These are phyloP conservation scores for Brachionus paranguensis DNA, from an alignment of 1,140 invertebrate genomes.

Conservation along the genomic window DNA sequence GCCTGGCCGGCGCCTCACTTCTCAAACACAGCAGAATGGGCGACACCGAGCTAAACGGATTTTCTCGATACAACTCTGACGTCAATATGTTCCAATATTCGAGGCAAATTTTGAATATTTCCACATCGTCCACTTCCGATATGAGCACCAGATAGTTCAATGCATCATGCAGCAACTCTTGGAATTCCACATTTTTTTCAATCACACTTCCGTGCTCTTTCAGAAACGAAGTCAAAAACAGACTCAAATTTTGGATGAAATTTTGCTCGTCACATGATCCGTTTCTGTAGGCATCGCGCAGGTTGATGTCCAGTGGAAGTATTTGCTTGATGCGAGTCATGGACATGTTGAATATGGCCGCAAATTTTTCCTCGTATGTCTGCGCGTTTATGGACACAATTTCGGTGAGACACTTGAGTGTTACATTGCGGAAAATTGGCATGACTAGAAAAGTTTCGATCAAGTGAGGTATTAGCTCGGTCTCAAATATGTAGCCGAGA, in stretches of 20 bases:
- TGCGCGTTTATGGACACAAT: slow-evolving; percentile 59
- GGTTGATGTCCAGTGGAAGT: slow-evolving; percentile 6
- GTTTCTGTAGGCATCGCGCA: slow-evolving; percentile 76
- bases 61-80: slow-evolving; percentile 64
- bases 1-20: slow-evolving; percentile 1
- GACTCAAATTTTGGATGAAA: slow-evolving; percentile 94
- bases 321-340: slow-evolving; percentile 20
- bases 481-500: slow-evolving; percentile 98
- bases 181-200: slow-evolving; percentile 50
- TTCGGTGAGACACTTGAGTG: slow-evolving; percentile 94
- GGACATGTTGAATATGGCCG: slow-evolving; percentile 7
- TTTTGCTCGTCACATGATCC: slow-evolving; percentile 95
- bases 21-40: slow-evolving; percentile 15
- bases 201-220: slow-evolving; percentile 87
- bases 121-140: slow-evolving; percentile 96
- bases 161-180: slow-evolving; percentile 58
- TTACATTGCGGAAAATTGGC: slow-evolving; percentile 94
- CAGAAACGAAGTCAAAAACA: slow-evolving; percentile 92
- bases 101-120: slow-evolving; percentile 98
- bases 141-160: slow-evolving; percentile 89
- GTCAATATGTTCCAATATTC: slow-evolving; percentile 96
- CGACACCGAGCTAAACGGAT: slow-evolving; percentile 47
- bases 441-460: slow-evolving; percentile 81
- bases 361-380: slow-evolving; percentile 38
- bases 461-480: slow-evolving; percentile 85